Conservation (phyloP, 2,113 vertebrate species). For the Gadus macrocephalus region DNA sequence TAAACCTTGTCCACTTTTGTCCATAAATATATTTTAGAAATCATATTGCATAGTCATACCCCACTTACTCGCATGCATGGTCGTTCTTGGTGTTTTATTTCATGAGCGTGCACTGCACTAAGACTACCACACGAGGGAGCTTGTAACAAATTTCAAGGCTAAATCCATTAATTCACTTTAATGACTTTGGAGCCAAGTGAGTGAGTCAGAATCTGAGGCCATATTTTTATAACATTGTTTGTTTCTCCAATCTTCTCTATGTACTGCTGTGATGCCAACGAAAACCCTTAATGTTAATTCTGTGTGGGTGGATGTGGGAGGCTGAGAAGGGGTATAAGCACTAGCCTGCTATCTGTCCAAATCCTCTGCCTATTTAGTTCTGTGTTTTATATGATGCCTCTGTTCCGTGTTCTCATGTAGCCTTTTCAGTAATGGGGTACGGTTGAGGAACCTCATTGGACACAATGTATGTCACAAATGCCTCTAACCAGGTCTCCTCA, state of each 20-base stretch:
- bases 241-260: slow-evolving; percentile 35
- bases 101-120: no score
- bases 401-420: no score
- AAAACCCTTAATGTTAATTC: background rate
- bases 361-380: slow-evolving; percentile 23
- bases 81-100: no score
- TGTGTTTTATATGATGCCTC: background rate
- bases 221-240: slow-evolving; percentile 35
- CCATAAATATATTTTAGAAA: no score
- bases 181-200: slow-evolving; percentile 49
- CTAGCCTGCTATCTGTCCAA: slow-evolving; percentile 25
- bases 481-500: slow-evolving; percentile 58
- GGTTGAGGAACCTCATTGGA: slow-evolving; percentile 25
- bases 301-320: slow-evolving; percentile 59
- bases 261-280: slow-evolving; percentile 35
- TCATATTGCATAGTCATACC: no score
- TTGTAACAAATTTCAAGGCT: background rate
- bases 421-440: background rate
- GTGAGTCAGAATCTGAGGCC: slow-evolving; percentile 59
- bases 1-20: no score
- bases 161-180: slow-evolving; percentile 43
- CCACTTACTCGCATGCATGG: no score
- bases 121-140: slow-evolving; percentile 45
- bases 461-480: slow-evolving; percentile 35
- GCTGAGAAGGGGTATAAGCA: slow-evolving; percentile 43